Evolutionary conservation across 2,888 invertebrate genomes (phyloP).

Genomic region (Acanthosepion lycidas): DNA sequence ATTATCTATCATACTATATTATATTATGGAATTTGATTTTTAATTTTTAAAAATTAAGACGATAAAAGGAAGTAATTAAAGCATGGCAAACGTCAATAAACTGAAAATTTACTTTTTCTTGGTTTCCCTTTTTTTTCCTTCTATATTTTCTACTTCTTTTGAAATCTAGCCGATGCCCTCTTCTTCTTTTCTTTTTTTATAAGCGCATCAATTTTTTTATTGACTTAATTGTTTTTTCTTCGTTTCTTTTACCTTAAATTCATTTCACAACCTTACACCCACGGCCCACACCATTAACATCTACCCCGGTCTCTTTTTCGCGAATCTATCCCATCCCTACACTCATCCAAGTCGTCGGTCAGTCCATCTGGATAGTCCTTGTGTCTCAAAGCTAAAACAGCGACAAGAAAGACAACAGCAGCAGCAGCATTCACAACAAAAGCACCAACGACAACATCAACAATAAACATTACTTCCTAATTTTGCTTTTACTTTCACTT

Average conservation of each 20-base stretch:
- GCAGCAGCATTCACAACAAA: neutral
- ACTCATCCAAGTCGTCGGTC: neutral
- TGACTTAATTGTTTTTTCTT: neutral
- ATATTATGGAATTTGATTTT: neutral
- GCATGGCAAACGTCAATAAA: neutral
- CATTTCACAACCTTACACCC: neutral
- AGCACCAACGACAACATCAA: constrained; percentile 33
- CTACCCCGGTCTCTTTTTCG: neutral
- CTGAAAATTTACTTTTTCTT: neutral
- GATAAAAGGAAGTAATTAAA: neutral
- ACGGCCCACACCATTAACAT: neutral
- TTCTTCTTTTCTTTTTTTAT: neutral
- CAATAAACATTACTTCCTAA: constrained; percentile 33
- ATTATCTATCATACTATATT: neutral
- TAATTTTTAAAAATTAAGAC: neutral
- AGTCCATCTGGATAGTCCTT: constrained; percentile 33
- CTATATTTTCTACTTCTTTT: neutral
- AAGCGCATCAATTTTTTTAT: neutral
- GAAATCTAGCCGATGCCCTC: neutral
- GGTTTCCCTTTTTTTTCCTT: neutral
- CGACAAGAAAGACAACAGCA: constrained; percentile 33
- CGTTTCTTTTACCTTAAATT: neutral
- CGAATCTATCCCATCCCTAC: neutral
- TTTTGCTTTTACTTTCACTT: neutral
- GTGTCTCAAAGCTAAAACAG: constrained; percentile 33